Conservation (phyloP, 2,797 vertebrate genomes). For the Coregonus ussuriensis region DNA sequence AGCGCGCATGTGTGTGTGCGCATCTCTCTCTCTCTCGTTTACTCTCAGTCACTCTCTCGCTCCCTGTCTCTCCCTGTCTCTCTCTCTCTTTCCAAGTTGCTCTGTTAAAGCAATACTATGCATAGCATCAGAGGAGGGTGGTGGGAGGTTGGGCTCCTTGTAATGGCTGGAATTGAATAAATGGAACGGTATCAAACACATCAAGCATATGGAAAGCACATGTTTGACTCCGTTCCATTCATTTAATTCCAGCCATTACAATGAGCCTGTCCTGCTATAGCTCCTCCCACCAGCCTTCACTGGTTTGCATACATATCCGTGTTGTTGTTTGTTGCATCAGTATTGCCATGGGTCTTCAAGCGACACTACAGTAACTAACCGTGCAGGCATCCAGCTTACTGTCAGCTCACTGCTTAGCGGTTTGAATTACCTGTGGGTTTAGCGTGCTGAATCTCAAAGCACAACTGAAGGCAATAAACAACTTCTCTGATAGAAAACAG, state of each 20-base stretch:
- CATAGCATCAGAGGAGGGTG: no score
- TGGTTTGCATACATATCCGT: constrained; percentile 8
- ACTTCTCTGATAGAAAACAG: no score
- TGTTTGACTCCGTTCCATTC: no score
- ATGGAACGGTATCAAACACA: no score
- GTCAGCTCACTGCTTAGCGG: constrained; percentile 6
- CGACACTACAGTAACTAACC: constrained; percentile 9
- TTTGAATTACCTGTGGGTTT: constrained; percentile 20
- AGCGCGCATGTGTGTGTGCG: not conserved
- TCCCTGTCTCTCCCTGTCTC: no score
- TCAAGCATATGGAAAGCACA: no score
- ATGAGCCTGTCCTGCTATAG: no score
- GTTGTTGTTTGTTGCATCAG: constrained; percentile 10
- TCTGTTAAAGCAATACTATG: not conserved
- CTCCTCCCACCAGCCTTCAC: not conserved
- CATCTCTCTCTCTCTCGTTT: not conserved
- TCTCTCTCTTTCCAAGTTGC: not conserved
- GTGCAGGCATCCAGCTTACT: constrained; percentile 18
- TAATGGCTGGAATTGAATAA: no score
- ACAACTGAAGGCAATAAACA: no score
- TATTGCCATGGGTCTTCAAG: constrained; percentile 6
- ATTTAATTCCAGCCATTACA: no score
- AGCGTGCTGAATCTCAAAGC: no score
- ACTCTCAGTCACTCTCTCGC: not conserved
- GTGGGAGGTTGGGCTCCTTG: no score